A percentile compares a stretch with the other conserved stretches of the same genome.
Conservation (phyloP, 2,888 invertebrate species). For the Meiosimyza decipiens region DNA sequence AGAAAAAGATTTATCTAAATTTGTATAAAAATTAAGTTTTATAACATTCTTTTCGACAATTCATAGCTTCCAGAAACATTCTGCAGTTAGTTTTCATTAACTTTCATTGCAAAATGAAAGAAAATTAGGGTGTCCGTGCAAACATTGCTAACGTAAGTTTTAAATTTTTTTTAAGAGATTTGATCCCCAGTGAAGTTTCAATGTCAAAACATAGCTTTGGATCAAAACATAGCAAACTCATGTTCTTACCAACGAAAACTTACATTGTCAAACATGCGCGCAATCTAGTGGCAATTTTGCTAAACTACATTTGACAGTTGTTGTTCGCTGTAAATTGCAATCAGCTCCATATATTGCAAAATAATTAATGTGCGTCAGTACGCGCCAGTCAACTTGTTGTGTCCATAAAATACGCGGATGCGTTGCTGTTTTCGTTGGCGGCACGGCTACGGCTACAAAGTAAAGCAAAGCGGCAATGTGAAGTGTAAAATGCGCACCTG, state of each 20-base stretch:
- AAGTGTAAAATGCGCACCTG: slow-evolving; percentile 42
- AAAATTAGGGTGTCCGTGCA: too few species aligned
- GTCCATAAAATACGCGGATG: slow-evolving; percentile 27
- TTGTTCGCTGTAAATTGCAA: slow-evolving; percentile 18
- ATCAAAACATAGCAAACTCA: too few species aligned
- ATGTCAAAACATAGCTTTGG: too few species aligned
- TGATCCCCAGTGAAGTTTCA: too few species aligned
- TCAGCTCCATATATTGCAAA: slow-evolving; percentile 45
- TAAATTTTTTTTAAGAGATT: too few species aligned
- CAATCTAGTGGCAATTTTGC: slow-evolving; percentile 14
- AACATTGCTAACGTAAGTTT: too few species aligned
- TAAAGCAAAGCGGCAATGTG: slow-evolving; percentile 33
- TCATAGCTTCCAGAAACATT: too few species aligned
- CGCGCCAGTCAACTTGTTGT: slow-evolving; percentile 13
- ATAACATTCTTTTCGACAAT: too few species aligned
- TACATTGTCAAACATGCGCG: neutral
- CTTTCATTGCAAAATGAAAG: too few species aligned
- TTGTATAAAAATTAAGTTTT: too few species aligned
- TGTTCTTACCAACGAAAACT: too few species aligned
- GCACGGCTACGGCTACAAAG: slow-evolving; percentile 2
- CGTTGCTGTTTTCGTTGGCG: slow-evolving; percentile 24
- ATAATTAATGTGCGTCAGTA: slow-evolving; percentile 49
- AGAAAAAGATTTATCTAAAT: neutral
- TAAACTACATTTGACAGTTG: slow-evolving; percentile 8
- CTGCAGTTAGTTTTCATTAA: too few species aligned